Conservation (phyloP, 2,888 invertebrate genomes). For the Trichopoda pennipes region DNA sequence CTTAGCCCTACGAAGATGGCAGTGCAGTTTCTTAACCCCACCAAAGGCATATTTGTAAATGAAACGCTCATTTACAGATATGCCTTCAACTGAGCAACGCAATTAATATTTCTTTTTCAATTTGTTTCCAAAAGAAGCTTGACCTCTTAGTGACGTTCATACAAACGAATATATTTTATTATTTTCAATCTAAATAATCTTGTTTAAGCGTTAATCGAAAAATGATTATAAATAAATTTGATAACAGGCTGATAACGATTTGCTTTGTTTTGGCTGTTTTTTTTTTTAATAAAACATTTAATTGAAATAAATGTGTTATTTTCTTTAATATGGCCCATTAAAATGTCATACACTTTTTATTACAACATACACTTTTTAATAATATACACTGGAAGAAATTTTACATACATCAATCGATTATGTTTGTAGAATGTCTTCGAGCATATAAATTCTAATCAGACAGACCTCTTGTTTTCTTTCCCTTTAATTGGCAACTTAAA, state of each 20-base stretch:
- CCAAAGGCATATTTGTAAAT: no score
- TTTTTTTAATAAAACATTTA: neutral
- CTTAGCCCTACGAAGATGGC: no score
- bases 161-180: neutral
- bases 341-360: slow-evolving; percentile 9
- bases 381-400: slow-evolving; percentile 23
- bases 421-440: neutral
- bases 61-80: no score
- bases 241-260: slow-evolving; percentile 22
- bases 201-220: neutral
- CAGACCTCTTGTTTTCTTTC: no score
- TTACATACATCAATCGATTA: neutral
- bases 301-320: neutral
- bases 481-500: no score
- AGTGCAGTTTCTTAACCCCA: no score
- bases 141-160: neutral
- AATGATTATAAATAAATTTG: slow-evolving; percentile 16
- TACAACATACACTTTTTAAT: neutral
- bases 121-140: neutral
- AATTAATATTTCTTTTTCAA: no score
- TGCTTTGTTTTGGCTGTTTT: neutral
- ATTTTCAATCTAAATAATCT: neutral
- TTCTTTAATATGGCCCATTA: neutral
- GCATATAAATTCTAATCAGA: no score
- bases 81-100: no score